phyloP scores from a whole-genome alignment of 2,888 invertebrate genomes.

The Crioceris asparagi region DNA sequence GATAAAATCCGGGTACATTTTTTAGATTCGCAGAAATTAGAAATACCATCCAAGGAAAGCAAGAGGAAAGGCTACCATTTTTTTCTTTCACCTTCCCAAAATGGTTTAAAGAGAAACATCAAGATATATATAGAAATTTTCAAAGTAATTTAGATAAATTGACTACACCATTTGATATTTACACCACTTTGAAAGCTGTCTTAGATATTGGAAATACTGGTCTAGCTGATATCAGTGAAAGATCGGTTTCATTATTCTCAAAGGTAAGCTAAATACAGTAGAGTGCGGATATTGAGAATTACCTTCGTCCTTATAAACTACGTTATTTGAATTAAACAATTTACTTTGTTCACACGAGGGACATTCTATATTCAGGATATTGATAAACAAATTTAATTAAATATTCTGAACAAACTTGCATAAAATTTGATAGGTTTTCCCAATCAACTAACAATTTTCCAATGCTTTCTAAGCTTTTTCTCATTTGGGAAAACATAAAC shows the following conservation, averaged over 20 bases:
- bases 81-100: conserved; percentile 70
- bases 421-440: too few species aligned
- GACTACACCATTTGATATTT: conserved; percentile 82
- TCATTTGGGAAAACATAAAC: too few species aligned
- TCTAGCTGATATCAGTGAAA: conserved; percentile 42
- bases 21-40: conserved; percentile 69
- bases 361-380: too few species aligned
- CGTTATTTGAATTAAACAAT: too few species aligned
- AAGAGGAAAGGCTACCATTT: conserved; percentile 84
- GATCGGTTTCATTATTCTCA: conserved; percentile 52
- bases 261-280: conserved; percentile 44
- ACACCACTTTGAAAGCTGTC: conserved; percentile 65
- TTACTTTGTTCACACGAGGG: too few species aligned
- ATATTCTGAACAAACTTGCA: too few species aligned
- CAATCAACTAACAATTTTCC: too few species aligned
- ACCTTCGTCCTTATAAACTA: too few species aligned
- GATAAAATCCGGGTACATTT: too few species aligned
- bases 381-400: too few species aligned
- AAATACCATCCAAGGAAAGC: conserved; percentile 80
- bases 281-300: too few species aligned
- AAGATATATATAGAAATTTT: conserved; percentile 50
- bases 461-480: too few species aligned
- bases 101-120: conserved; percentile 51
- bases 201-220: conserved; percentile 43
- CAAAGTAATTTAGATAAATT: conserved; percentile 55